Evolutionary conservation across 2,888 invertebrate species (phyloP).

Genomic region (Catocala fraxini): DNA sequence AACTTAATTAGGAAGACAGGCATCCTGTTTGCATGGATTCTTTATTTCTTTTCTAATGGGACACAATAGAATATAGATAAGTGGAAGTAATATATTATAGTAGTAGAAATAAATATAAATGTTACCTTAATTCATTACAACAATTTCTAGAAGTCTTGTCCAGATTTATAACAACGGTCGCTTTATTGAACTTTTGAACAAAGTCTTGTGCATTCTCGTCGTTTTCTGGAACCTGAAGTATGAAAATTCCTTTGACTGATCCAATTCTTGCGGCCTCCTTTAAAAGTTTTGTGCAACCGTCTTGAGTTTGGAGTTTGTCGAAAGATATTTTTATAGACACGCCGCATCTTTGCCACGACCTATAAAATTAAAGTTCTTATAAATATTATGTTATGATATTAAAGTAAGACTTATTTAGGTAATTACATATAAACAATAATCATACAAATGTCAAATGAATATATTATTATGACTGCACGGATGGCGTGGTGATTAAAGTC

Average conservation of each 20-base stretch:
- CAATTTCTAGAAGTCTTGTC: slow-evolving; percentile 60
- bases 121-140: slow-evolving; percentile 63
- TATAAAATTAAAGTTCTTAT: slow-evolving; percentile 26
- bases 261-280: slow-evolving; percentile 62
- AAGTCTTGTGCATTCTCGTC: slow-evolving; percentile 48
- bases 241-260: slow-evolving; percentile 63
- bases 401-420: too few species aligned
- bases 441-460: too few species aligned
- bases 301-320: slow-evolving; percentile 59
- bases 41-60: background rate
- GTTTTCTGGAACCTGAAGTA: slow-evolving; percentile 51
- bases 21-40: too few species aligned
- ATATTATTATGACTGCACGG: too few species aligned
- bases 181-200: slow-evolving; percentile 55
- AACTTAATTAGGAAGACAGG: too few species aligned
- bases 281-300: slow-evolving; percentile 57
- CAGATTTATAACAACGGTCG: slow-evolving; percentile 60
- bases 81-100: background rate
- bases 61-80: background rate
- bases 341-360: slow-evolving; percentile 60
- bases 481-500: too few species aligned
- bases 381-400: too few species aligned
- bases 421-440: too few species aligned
- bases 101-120: slow-evolving; percentile 12
- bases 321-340: slow-evolving; percentile 58